Conservation (phyloP, 2,113 vertebrate genomes). For the Micronycteris hirsuta region DNA sequence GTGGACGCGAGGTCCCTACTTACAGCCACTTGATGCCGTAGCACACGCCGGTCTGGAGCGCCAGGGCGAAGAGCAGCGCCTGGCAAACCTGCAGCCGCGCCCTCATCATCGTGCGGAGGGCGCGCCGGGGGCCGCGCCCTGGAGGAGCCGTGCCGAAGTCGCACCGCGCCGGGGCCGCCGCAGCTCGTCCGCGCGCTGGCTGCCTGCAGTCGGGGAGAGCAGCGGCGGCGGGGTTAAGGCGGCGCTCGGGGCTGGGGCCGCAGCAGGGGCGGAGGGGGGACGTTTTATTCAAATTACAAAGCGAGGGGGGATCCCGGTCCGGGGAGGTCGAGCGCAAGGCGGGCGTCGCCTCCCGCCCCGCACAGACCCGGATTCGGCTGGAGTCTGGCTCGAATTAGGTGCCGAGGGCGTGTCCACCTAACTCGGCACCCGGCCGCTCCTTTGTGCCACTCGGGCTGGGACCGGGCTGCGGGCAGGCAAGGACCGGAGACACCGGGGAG, state of each 20-base stretch:
- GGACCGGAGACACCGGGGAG: not conserved
- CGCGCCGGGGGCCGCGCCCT: not conserved
- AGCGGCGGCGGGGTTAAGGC: conserved; percentile 42
- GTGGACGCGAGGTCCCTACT: conserved; percentile 78
- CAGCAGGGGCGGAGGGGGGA: not conserved
- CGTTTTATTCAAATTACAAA: conserved; percentile 74
- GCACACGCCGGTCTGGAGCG: conserved; percentile 90
- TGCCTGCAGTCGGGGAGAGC: conserved; percentile 54
- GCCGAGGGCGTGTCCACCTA: conserved; percentile 72
- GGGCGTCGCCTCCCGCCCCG: conserved; percentile 45
- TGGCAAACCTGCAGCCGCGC: conserved; percentile 78
- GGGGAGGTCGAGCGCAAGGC: not conserved
- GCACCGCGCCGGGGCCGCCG: not conserved
- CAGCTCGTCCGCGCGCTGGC: not conserved
- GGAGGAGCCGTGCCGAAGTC: not conserved
- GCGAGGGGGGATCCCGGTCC: conserved; percentile 74
- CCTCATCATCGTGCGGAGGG: conserved; percentile 73
- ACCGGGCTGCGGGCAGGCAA: not conserved
- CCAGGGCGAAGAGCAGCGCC: conserved; percentile 85
- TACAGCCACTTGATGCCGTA: conserved; percentile 98
- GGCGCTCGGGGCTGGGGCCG: not conserved
- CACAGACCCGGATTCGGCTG: conserved; percentile 61
- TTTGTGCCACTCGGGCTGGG: not conserved
- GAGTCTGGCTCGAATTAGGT: conserved; percentile 79
- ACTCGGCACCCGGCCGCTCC: not conserved